Evolutionary conservation across 2,113 vertebrate species (phyloP), one percentile per base, ranked within the genome.

Genomic region (Dromaius novaehollandiae): DNA sequence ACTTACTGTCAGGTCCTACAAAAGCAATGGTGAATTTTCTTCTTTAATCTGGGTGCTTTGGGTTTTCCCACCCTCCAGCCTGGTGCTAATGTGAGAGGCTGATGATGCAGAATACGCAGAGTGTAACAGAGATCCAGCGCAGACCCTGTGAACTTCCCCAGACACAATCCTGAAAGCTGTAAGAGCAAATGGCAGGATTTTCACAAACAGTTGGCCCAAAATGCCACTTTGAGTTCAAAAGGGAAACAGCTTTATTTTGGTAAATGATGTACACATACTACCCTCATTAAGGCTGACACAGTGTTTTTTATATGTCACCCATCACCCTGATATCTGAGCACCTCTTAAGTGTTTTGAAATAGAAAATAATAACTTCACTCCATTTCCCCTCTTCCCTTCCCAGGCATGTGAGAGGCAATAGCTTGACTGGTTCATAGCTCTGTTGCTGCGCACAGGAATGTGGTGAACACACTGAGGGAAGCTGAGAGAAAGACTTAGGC

Each of bases 111-210:
- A 76, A 76, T 5, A 46, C 25, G 48, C 19, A 44, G 25, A 8
- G 3, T 34, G 12, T 58, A 66, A 26, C 4, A 24, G 9, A 71
- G 56, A 76, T 55, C 20, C 24, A 48, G 28, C 0, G 0, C 5
- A 20, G 3, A 9, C 17, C 56, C 9, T 0, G 0, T 12, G 9
- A 68, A 4, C 20, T 28, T 71, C 15, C 24, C 34, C 56, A 68
- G 3, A 53, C 5, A 40, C 11, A 26, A 26, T 65, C 38, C 38
- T 88, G 13, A 42, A 26, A 60, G 11, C 26, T 19, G 21, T 80
- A 15, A 75, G 36, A 56, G 51, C 7, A 32, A 38, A 48, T 9
- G 26, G 71, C 82, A 80, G 7, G 30, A 28, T 83, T 80, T 82
- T 77, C 51, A 73, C 17, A 48, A 82, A 61, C 21, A 53, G 20